phyloP scores from a whole-genome alignment of 2,888 invertebrate species.

The Ichneumon xanthorius region DNA sequence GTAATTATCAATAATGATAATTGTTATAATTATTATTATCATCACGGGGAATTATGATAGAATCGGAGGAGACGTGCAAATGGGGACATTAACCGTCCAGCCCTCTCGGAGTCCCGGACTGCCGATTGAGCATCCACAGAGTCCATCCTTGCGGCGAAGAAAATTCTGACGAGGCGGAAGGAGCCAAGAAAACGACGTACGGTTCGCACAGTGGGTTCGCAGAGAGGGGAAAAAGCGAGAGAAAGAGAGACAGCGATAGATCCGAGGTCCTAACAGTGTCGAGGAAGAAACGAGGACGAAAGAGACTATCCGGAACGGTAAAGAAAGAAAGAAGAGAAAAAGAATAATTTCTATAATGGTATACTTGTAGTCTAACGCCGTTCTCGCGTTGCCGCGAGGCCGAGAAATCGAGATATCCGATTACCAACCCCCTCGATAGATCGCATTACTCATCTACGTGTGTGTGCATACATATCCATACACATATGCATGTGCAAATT shows the following conservation, averaged over 20 bases:
- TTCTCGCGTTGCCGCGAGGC: conserved; percentile 39
- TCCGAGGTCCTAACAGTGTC: background rate
- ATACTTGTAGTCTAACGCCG: conserved; percentile 6
- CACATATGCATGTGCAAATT: background rate
- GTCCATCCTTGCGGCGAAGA: background rate
- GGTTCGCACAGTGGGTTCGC: background rate
- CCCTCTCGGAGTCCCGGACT: no score
- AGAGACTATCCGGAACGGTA: conserved; percentile 13
- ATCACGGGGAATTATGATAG: no score
- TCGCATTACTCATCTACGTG: conserved; percentile 41
- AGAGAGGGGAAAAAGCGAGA: background rate
- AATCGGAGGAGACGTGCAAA: no score
- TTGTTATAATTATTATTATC: no score
- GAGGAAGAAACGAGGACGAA: background rate
- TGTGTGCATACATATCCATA: background rate
- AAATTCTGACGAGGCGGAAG: conserved; percentile 33
- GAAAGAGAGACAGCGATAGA: background rate
- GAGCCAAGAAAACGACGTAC: conserved; percentile 2
- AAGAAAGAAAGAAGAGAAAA: background rate
- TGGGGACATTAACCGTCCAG: no score
- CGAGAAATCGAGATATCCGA: conserved; percentile 55
- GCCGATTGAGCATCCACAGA: conserved; percentile 9
- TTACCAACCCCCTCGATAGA: conserved; percentile 52
- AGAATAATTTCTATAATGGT: background rate
- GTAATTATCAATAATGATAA: no score